Evolutionary conservation across 2,888 invertebrate genomes (phyloP).

Genomic region (Cabera pusaria): DNA sequence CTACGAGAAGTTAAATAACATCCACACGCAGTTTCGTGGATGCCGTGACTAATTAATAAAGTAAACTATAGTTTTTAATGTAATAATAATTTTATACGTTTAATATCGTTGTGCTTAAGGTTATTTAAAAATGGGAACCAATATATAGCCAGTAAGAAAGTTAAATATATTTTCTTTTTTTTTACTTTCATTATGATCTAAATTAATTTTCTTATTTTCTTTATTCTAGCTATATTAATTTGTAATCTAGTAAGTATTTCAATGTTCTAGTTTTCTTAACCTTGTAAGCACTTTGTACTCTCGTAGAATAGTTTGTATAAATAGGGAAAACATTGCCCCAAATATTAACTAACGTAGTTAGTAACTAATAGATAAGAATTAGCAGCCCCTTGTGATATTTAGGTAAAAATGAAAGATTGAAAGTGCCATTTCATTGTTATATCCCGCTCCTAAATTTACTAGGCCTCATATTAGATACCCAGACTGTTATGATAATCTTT

Average conservation of each 20-base stretch:
- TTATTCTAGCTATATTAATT: too few relatives aligned
- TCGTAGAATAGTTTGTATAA: constrained; percentile 16
- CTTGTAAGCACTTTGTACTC: constrained; percentile 8
- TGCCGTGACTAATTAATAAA: constrained; percentile 29
- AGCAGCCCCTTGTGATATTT: constrained; percentile 62
- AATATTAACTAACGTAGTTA: too few relatives aligned
- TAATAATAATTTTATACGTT: constrained; percentile 11
- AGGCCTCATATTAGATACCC: constrained; percentile 5
- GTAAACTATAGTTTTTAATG: constrained; percentile 3
- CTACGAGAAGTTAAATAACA: constrained; percentile 55
- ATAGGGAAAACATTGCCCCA: constrained; percentile 33
- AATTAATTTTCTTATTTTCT: too few relatives aligned
- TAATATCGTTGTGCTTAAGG: constrained; percentile 12
- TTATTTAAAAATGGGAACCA: constrained; percentile 19
- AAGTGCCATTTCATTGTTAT: constrained; percentile 60
- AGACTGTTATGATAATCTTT: constrained; percentile 2
- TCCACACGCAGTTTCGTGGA: constrained; percentile 49
- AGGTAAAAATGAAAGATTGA: constrained; percentile 56
- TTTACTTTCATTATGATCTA: too few relatives aligned
- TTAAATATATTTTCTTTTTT: too few relatives aligned
- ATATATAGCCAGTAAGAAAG: constrained; percentile 3
- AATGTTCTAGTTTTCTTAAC: too few relatives aligned
- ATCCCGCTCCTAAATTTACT: constrained; percentile 21
- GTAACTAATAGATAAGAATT: constrained; percentile 32
- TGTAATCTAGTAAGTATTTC: too few relatives aligned